phyloP scores from a whole-genome alignment of 2,888 invertebrate genomes.

The Tetropium fuscum region DNA sequence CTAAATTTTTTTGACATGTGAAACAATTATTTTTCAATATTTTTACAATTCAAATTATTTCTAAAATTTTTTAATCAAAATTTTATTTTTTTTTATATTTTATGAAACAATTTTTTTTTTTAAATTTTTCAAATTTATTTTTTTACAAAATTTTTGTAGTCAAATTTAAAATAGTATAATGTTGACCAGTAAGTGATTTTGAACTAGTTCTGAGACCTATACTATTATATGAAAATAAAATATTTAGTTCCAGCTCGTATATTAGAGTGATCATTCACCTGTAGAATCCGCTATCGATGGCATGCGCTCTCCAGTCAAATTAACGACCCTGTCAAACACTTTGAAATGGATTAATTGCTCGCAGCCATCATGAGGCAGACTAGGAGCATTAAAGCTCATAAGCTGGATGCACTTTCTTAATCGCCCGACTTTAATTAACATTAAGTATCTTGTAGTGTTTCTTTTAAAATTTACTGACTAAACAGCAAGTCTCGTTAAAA shows the following conservation, averaged over 20 bases:
- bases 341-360: slow-evolving; percentile 15
- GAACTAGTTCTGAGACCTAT: too few relatives aligned
- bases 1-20: too few relatives aligned
- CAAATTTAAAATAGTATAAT: too few relatives aligned
- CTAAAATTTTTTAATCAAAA: too few relatives aligned
- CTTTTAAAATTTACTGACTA: slow-evolving; percentile 3
- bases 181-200: too few relatives aligned
- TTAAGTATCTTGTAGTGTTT: slow-evolving; percentile 7
- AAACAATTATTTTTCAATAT: too few relatives aligned
- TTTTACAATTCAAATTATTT: too few relatives aligned
- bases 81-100: too few relatives aligned
- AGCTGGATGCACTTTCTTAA: slow-evolving; percentile 1
- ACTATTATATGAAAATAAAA: not conserved
- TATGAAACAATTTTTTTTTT: too few relatives aligned
- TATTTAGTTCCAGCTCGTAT: not conserved
- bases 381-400: slow-evolving; percentile 4
- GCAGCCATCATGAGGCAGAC: not conserved
- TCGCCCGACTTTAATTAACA: not conserved
- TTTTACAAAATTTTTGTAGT: too few relatives aligned
- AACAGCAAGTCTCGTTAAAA: not conserved
- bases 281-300: not conserved
- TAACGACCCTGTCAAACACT: slow-evolving; percentile 20
- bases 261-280: not conserved
- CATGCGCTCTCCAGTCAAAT: not conserved
- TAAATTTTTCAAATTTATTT: too few relatives aligned